phyloP scores from a whole-genome alignment of 1,140 invertebrate species.

The Bicyclus anynana region DNA sequence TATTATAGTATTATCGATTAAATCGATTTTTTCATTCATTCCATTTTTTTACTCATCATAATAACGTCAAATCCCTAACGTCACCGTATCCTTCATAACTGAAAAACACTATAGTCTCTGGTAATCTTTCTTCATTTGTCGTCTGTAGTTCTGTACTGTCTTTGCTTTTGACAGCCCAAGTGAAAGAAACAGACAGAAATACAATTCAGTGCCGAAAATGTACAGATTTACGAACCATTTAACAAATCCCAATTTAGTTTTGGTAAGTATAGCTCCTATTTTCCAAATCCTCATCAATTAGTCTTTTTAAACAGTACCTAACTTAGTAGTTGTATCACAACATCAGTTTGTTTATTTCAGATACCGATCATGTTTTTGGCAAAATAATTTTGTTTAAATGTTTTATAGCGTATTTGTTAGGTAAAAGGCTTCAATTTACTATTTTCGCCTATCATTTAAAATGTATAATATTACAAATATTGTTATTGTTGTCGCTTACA shows the following conservation, averaged over 20 bases:
- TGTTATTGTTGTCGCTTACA: constrained; percentile 65
- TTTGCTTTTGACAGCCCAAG: constrained; percentile 60
- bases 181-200: constrained; percentile 38
- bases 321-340: background rate
- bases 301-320: background rate
- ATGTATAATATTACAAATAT: constrained; percentile 31
- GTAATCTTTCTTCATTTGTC: no score
- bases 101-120: no score
- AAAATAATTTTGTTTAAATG: background rate
- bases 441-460: constrained; percentile 6
- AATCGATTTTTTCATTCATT: no score
- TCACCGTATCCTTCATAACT: no score
- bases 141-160: no score
- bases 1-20: no score
- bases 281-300: background rate
- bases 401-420: background rate
- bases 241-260: constrained; percentile 60
- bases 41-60: no score
- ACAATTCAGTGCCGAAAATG: constrained; percentile 63
- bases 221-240: constrained; percentile 66
- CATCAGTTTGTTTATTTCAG: background rate
- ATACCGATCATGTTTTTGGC: background rate
- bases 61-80: no score
- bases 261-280: constrained; percentile 44
- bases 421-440: constrained; percentile 5